A percentile compares a stretch with the other conserved stretches of the same genome.
phyloP scores from a whole-genome alignment of 2,888 invertebrate species.

The Nesidiocoris tenuis region DNA sequence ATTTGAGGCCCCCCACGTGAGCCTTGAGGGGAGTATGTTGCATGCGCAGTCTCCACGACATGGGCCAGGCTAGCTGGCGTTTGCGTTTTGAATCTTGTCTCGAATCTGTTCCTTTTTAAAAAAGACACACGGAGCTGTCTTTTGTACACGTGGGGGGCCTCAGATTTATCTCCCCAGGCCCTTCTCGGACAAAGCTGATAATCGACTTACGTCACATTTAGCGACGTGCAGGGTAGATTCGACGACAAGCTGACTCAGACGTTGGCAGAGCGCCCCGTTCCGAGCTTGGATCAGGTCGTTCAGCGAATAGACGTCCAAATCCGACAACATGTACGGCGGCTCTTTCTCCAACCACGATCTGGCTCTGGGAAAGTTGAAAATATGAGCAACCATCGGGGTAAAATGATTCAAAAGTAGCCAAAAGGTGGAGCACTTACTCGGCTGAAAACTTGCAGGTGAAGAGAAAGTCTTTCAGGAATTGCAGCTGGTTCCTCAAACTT shows the following conservation, averaged over 20 bases:
- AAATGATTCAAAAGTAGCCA: not conserved
- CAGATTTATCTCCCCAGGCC: too few relatives aligned
- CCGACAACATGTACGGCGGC: constrained; percentile 62
- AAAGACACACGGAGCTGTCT: too few relatives aligned
- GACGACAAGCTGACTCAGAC: constrained; percentile 61
- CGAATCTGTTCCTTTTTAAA: too few relatives aligned
- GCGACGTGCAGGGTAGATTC: constrained; percentile 64
- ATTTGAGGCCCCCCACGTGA: too few relatives aligned
- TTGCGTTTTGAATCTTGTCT: too few relatives aligned
- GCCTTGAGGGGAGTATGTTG: too few relatives aligned
- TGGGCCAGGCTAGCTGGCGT: too few relatives aligned
- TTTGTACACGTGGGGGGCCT: too few relatives aligned
- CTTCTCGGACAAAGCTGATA: too few relatives aligned
- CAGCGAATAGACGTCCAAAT: constrained; percentile 71
- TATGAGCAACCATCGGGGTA: too few relatives aligned
- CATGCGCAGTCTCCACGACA: too few relatives aligned
- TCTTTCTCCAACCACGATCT: constrained; percentile 58
- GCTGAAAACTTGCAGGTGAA: constrained; percentile 67
- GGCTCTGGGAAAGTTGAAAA: constrained; percentile 4
- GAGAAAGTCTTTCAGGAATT: constrained; percentile 70
- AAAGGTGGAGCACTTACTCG: constrained; percentile 61
- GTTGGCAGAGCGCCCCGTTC: constrained; percentile 61
- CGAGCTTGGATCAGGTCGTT: constrained; percentile 68
- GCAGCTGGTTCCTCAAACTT: constrained; percentile 65
- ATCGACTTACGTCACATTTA: constrained; percentile 61